Evolutionary conservation across 2,888 invertebrate species (phyloP), one percentile per base, ranked within the genome.

Genomic region (Conistra vaccinii): DNA sequence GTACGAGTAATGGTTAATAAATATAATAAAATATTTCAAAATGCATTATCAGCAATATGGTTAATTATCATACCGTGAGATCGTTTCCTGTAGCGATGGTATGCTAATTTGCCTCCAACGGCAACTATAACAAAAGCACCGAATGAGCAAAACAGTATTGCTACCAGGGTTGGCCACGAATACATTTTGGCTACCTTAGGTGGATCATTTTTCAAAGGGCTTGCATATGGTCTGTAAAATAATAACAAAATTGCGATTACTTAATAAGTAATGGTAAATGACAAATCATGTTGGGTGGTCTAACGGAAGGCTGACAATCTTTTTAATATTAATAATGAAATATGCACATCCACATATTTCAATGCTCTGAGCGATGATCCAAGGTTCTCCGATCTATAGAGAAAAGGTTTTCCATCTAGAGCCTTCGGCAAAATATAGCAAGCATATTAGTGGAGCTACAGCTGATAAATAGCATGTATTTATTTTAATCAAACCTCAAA

Each of bases 1-100:
- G 23, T n/a, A n/a, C n/a, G n/a, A n/a, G n/a, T 65, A 29, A 26
- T 14, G 20, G 42, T 32, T n/a, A n/a, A n/a, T 69, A 45, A 32
- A 32, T 69, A 35, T 12, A 23, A 69, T 23, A 9, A 45, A 70
- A 17, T 14, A 17, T n/a, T 14, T n/a, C 9, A n/a, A 69, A 57
- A 32, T n/a, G 17, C 6, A n/a, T 57, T 58, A n/a, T 23, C 10
- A 70, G 17, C 5, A 42, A 23, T 14, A 39, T 20, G 10, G 3
- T 42, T 14, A 53, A 45, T 48, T 29, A 39, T 58, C 71, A 14
- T 76, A 83, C 83, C 83, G 42, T 82, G 85, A 57, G 83, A 82
- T 70, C 77, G 65, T 61, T 62, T 77, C 39, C 48, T 77, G 68
- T 77, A 82, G 23, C 68, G 78, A 48, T 68, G 48, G 35, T 73